Percentiles rank a stretch among this genome's conserved stretches.
phyloP scores from a whole-genome alignment of 1,140 invertebrate genomes.

The Lasioglossum albipes region DNA sequence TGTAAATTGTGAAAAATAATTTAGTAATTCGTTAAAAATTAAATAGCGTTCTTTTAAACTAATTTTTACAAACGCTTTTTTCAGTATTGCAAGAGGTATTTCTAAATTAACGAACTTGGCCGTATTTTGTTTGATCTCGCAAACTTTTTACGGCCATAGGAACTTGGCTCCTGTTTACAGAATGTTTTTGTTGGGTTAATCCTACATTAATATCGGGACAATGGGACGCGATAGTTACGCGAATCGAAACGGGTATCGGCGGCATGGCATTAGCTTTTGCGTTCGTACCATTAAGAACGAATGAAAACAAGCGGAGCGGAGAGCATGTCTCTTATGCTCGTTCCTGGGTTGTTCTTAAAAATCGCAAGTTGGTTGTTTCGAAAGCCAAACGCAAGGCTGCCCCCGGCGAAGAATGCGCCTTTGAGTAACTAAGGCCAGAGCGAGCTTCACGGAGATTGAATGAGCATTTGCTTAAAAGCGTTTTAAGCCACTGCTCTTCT shows the following conservation, averaged over 20 bases:
- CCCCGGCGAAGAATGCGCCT: neutral
- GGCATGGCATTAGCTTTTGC: neutral
- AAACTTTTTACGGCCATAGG: no score
- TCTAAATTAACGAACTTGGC: no score
- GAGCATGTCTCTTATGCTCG: neutral
- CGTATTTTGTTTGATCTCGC: no score
- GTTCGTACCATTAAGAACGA: neutral
- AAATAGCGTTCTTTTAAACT: no score
- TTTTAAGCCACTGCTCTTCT: conserved; percentile 2
- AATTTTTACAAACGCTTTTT: no score
- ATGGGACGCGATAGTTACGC: neutral
- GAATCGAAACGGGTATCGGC: neutral
- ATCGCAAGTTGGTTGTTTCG: neutral
- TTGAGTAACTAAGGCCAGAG: neutral
- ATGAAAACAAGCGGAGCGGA: neutral
- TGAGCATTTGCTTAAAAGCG: conserved; percentile 1
- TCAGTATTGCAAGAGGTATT: no score
- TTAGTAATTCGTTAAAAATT: no score
- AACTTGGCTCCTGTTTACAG: no score
- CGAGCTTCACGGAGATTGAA: neutral
- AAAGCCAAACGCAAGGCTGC: neutral
- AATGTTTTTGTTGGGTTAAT: no score
- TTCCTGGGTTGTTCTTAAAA: neutral
- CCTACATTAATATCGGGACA: neutral
- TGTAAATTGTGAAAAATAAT: no score